These are phyloP conservation scores for Patagioenas fasciata DNA, from an alignment of 2,113 vertebrate species.

Conservation along the genomic window DNA sequence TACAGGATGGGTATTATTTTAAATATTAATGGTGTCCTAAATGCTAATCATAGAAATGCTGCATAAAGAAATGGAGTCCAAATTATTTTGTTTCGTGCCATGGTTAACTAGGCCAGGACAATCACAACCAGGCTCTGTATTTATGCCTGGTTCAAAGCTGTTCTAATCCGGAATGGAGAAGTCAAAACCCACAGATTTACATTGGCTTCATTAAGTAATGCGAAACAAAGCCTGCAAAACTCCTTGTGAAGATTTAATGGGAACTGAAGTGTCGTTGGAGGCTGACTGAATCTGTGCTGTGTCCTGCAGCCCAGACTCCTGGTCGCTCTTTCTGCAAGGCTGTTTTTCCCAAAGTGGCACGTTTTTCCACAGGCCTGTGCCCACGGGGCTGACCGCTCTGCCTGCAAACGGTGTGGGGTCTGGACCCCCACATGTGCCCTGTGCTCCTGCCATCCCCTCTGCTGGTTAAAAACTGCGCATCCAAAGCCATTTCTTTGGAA, in stretches of 20 bases:
- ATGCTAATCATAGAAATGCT: neutral
- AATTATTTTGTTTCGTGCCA: neutral
- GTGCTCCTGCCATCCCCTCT: too few species aligned
- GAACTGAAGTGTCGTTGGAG: neutral
- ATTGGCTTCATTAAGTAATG: neutral
- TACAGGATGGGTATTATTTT: neutral
- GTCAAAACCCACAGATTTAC: neutral
- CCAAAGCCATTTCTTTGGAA: neutral
- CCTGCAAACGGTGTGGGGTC: too few species aligned
- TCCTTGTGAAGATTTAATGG: neutral
- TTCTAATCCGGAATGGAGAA: neutral
- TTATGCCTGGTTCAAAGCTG: neutral
- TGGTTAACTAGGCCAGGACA: constrained; percentile 9
- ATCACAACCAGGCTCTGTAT: neutral
- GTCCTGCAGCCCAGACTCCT: neutral
- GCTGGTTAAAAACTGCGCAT: fast-evolving
- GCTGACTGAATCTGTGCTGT: neutral
- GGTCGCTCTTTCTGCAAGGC: neutral
- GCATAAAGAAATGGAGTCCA: neutral
- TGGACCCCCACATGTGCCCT: too few species aligned
- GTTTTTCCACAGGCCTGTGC: neutral
- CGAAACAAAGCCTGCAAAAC: neutral
- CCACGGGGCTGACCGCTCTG: neutral
- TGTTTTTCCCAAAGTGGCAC: fast-evolving
- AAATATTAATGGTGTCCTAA: neutral